These are phyloP conservation scores for Bradysia coprophila DNA, from an alignment of 1,140 invertebrate species.

Conservation along the genomic window DNA sequence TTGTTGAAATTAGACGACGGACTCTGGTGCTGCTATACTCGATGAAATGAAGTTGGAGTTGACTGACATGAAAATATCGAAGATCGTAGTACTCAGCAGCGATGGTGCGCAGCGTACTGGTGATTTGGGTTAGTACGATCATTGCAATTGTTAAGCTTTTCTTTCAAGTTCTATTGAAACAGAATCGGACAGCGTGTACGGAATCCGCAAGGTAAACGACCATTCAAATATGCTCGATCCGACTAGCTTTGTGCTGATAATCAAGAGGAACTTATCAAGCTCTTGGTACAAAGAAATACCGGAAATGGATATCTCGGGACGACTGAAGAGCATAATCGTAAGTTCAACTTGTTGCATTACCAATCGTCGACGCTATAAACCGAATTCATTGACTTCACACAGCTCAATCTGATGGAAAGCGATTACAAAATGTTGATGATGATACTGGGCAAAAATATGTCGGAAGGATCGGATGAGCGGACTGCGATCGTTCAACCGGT, in stretches of 20 bases:
- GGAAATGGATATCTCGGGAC: constrained; percentile 64
- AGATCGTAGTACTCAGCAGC: constrained; percentile 5
- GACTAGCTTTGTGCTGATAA: constrained; percentile 54
- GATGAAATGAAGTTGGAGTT: constrained; percentile 62
- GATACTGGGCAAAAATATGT: constrained; percentile 63
- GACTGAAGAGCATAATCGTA: constrained; percentile 58
- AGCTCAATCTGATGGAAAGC: constrained; percentile 51
- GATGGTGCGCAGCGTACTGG: no score
- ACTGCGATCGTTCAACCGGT: no score
- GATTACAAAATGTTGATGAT: constrained; percentile 68
- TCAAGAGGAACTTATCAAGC: constrained; percentile 71
- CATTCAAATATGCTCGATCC: constrained; percentile 62
- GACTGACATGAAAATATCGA: constrained; percentile 58
- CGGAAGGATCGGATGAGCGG: constrained; percentile 33
- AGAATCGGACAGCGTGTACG: background rate
- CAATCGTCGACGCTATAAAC: no score
- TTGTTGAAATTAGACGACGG: no score
- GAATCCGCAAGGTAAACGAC: constrained; percentile 7
- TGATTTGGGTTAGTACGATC: no score
- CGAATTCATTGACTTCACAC: no score
- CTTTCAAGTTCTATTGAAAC: no score
- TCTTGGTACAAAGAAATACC: constrained; percentile 65
- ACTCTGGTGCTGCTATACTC: constrained; percentile 39
- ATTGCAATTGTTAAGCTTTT: no score
- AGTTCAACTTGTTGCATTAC: no score